Percentiles rank a stretch among this genome's conserved stretches.
These are phyloP conservation scores for Saimiri boliviensis DNA, from an alignment of 2,113 vertebrate genomes.

Conservation along the genomic window DNA sequence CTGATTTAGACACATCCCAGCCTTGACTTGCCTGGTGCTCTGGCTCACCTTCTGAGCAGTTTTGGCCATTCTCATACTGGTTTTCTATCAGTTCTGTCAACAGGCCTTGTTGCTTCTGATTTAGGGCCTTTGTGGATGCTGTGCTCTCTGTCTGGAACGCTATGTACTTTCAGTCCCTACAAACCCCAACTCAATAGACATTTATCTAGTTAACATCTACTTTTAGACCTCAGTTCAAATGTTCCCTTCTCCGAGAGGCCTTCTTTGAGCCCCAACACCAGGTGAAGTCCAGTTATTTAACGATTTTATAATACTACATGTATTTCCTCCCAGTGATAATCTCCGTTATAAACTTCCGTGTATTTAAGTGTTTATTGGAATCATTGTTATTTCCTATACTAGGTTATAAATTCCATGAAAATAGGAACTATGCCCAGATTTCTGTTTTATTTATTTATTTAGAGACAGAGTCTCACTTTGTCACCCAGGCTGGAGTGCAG, in stretches of 20 bases:
- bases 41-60: not conserved
- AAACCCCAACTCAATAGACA: not conserved
- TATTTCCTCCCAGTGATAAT: not conserved
- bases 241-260: not conserved
- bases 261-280: not conserved
- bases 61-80: not conserved
- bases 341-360: not conserved
- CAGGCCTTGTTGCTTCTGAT: not conserved
- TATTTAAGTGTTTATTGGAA: not conserved
- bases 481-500: too few relatives aligned
- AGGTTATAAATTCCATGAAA: not conserved
- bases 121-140: not conserved
- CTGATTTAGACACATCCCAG: not conserved
- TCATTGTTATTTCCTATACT: not conserved
- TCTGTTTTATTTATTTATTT: not conserved
- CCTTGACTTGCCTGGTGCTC: not conserved
- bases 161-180: not conserved
- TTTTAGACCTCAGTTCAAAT: constrained; percentile 2
- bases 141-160: not conserved
- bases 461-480: too few relatives aligned
- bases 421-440: not conserved
- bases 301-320: not conserved
- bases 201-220: not conserved
- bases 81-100: not conserved
- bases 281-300: not conserved